Percentiles rank a stretch among this genome's conserved stretches.
These are phyloP conservation scores for Percopsis transmontana DNA, from an alignment of 2,113 vertebrate species.

Conservation along the genomic window DNA sequence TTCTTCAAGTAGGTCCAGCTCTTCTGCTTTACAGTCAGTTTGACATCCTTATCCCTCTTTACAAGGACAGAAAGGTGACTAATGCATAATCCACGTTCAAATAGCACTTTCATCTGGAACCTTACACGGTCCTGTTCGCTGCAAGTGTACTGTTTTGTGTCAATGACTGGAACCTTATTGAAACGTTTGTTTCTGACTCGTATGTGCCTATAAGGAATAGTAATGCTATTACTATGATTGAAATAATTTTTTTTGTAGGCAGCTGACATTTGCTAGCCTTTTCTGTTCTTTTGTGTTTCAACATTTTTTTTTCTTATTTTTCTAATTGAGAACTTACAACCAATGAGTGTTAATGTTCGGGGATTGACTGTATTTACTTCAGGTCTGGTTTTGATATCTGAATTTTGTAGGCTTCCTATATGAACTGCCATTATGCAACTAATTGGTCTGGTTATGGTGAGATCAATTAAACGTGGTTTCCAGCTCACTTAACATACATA, in stretches of 20 bases:
- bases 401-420: conserved; percentile 36
- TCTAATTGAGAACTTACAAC: no score
- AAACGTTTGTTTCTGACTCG: conserved; percentile 35
- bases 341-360: no score
- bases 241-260: conserved; percentile 39
- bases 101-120: background rate
- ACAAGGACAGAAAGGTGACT: background rate
- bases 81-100: conserved; percentile 5
- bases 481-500: no score
- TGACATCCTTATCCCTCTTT: conserved; percentile 10
- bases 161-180: conserved; percentile 21
- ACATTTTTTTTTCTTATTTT: no score
- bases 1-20: background rate
- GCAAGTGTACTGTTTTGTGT: background rate
- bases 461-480: background rate
- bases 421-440: conserved; percentile 38
- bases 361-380: conserved; percentile 50
- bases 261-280: conserved; percentile 41
- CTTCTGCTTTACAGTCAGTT: conserved; percentile 2
- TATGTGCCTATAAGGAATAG: conserved; percentile 67
- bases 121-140: background rate
- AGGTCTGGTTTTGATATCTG: conserved; percentile 45
- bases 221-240: conserved; percentile 37
- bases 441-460: conserved; percentile 9
- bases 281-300: conserved; percentile 10